A percentile compares a stretch with the other conserved stretches of the same genome.
Evolutionary conservation across 1,140 invertebrate genomes (phyloP).

Genomic region (Mactra quadrangularis): DNA sequence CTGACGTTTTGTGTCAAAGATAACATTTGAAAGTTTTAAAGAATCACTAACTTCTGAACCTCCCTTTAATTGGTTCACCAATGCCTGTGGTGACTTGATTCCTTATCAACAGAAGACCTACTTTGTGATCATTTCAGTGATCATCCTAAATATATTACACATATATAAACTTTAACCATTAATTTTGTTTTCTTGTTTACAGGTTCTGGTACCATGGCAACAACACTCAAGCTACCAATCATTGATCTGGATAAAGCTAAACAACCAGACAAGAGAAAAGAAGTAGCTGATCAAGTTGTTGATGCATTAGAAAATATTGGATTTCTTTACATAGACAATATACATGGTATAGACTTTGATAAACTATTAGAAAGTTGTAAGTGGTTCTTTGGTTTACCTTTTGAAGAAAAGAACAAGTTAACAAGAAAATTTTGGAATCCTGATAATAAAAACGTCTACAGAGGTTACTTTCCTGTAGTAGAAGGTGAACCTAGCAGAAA

Average conservation of each 20-base stretch:
- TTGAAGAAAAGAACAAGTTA: conserved; percentile 58
- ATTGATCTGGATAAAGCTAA: conserved; percentile 68
- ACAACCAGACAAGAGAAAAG: conserved; percentile 49
- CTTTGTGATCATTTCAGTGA: no score
- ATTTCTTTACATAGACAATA: conserved; percentile 71
- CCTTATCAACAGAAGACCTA: no score
- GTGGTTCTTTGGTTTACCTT: conserved; percentile 68
- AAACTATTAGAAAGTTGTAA: conserved; percentile 63
- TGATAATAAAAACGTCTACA: conserved; percentile 66
- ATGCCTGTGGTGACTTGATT: no score
- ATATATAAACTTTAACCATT: no score
- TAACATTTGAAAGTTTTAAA: no score
- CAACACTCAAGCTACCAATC: conserved; percentile 60
- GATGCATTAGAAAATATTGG: conserved; percentile 69
- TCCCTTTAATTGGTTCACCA: no score
- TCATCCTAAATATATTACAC: no score
- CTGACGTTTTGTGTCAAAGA: no score
- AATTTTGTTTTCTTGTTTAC: no score
- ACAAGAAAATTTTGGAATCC: conserved; percentile 68
- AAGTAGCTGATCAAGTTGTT: conserved; percentile 63
- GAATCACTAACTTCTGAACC: no score
- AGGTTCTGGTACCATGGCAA: neutral
- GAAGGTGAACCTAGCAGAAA: conserved; percentile 65
- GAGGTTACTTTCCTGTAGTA: conserved; percentile 71
- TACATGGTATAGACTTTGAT: conserved; percentile 65